Evolutionary conservation across 2,888 invertebrate genomes (phyloP).

Genomic region (Cantharis flavilabris): DNA sequence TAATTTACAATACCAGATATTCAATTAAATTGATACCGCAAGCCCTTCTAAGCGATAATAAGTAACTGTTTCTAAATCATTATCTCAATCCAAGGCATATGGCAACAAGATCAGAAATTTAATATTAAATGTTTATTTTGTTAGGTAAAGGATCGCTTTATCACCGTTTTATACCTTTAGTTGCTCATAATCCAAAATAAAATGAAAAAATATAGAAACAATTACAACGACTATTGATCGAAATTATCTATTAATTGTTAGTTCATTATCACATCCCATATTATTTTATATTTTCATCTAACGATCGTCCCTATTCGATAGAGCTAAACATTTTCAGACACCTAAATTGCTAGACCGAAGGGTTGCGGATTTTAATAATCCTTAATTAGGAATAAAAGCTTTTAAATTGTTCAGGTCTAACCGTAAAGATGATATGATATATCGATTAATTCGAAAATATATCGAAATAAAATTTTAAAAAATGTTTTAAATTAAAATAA

Average conservation of each 20-base stretch:
- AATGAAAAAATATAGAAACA: conserved; percentile 12
- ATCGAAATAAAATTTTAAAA: no score
- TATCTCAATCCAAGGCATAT: conserved; percentile 35
- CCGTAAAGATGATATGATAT: neutral
- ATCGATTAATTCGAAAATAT: no score
- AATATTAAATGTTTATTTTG: conserved; percentile 36
- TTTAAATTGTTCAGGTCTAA: neutral
- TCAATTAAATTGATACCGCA: conserved; percentile 36
- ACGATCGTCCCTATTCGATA: neutral
- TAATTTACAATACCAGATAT: conserved; percentile 32
- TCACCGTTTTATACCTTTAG: conserved; percentile 19
- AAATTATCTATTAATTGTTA: neutral
- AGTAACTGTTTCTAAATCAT: conserved; percentile 34
- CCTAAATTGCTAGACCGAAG: neutral
- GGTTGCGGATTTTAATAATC: neutral
- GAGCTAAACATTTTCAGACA: neutral
- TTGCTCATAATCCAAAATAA: conserved; percentile 10
- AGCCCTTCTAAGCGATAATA: conserved; percentile 28
- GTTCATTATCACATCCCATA: neutral
- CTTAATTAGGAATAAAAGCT: neutral
- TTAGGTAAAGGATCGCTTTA: conserved; percentile 16
- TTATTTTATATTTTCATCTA: neutral
- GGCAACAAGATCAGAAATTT: conserved; percentile 34
- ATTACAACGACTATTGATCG: neutral
- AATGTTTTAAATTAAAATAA: no score